Evolutionary conservation across 1,140 invertebrate genomes (phyloP).

Genomic region (Carcinoscorpius rotundicauda): DNA sequence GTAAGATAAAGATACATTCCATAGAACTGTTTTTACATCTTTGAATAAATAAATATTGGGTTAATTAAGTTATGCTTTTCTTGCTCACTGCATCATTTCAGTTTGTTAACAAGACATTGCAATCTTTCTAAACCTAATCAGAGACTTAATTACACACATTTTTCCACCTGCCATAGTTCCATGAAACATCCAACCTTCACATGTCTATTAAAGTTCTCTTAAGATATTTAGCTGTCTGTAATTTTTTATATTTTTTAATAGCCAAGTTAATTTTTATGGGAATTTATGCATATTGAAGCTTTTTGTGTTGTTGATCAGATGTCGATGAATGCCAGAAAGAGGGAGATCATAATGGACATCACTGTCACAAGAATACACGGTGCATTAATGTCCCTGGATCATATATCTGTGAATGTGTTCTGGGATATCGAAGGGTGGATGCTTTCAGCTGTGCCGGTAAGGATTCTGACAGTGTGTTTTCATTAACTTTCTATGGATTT

Average conservation of each 20-base stretch:
- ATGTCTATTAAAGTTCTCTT: neutral
- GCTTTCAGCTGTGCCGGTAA: constrained; percentile 55
- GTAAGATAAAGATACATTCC: too few relatives aligned
- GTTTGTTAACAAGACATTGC: too few relatives aligned
- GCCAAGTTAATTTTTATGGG: neutral
- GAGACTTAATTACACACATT: neutral
- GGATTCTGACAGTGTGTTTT: neutral
- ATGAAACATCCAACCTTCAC: neutral
- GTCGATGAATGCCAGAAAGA: constrained; percentile 64
- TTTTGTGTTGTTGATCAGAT: constrained; percentile 42
- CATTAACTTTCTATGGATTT: too few relatives aligned
- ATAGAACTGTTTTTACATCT: too few relatives aligned
- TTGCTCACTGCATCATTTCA: too few relatives aligned
- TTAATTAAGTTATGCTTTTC: too few relatives aligned
- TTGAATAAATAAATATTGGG: too few relatives aligned
- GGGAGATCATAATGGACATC: constrained; percentile 59
- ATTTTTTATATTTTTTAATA: too few relatives aligned
- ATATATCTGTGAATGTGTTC: constrained; percentile 66
- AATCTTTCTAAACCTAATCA: too few relatives aligned
- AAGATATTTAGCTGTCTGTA: neutral
- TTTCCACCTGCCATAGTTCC: neutral
- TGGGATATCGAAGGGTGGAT: constrained; percentile 60
- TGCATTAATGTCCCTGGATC: constrained; percentile 67
- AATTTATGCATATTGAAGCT: neutral
- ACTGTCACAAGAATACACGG: constrained; percentile 64